Evolutionary conservation across 2,888 invertebrate species (phyloP).

Genomic region (Eilema griseolum): DNA sequence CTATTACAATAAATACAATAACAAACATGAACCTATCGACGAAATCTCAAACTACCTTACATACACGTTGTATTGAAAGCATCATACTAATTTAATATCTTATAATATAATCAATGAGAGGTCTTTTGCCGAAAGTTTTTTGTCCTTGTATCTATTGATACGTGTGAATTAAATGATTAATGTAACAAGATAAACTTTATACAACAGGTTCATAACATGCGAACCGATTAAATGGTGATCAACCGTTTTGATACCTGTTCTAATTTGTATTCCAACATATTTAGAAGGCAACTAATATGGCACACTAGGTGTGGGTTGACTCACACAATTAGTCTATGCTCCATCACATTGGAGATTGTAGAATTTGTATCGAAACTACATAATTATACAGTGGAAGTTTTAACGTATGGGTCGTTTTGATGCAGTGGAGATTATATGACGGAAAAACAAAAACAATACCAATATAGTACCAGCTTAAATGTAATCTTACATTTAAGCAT

Average conservation of each 20-base stretch:
- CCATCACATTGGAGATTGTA: neutral
- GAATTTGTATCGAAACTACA: neutral
- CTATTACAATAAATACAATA: slow-evolving; percentile 35
- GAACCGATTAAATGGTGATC: slow-evolving; percentile 47
- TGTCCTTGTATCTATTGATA: slow-evolving; percentile 38
- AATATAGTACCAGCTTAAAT: no score
- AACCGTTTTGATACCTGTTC: slow-evolving; percentile 43
- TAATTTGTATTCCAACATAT: neutral
- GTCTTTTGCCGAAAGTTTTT: slow-evolving; percentile 37
- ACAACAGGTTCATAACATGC: slow-evolving; percentile 48
- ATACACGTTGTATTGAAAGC: slow-evolving; percentile 43
- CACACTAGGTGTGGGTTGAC: neutral
- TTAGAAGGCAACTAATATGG: neutral
- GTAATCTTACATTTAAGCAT: no score
- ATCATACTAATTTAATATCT: slow-evolving; percentile 27
- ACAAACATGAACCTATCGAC: neutral
- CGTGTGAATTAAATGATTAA: slow-evolving; percentile 52
- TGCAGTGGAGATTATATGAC: no score
- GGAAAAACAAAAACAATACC: no score
- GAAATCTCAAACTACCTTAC: slow-evolving; percentile 11
- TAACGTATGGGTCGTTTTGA: no score
- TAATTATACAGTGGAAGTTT: neutral
- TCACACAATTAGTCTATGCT: neutral
- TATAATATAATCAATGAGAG: slow-evolving; percentile 33
- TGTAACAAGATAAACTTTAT: slow-evolving; percentile 50